These are phyloP conservation scores for Apotomis capreana DNA, from an alignment of 2,888 invertebrate genomes.

Conservation along the genomic window DNA sequence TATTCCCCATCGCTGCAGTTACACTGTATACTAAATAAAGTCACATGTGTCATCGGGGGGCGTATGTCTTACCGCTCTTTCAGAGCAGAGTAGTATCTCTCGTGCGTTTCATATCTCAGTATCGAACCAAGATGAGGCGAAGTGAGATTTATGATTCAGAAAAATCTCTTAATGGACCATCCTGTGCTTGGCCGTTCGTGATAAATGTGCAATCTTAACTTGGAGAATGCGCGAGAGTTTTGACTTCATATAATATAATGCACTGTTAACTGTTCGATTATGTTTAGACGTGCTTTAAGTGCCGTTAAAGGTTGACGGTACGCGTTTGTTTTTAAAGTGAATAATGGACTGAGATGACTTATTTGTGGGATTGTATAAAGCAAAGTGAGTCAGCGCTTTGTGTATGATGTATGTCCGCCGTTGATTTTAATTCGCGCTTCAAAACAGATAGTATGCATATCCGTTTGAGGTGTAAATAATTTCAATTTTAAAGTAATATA, in stretches of 20 bases:
- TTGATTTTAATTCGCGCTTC: constrained; percentile 19
- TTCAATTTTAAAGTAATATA: too few relatives aligned
- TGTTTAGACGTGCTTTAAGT: constrained; percentile 48
- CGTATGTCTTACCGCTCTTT: constrained; percentile 30
- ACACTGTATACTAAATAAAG: constrained; percentile 20
- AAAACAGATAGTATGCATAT: too few relatives aligned
- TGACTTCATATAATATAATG: constrained; percentile 77
- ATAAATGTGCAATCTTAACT: constrained; percentile 83
- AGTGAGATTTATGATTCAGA: constrained; percentile 82
- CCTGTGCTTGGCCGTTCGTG: constrained; percentile 75
- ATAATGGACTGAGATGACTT: constrained; percentile 36
- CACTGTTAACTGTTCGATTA: constrained; percentile 68
- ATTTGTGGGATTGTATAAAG: constrained; percentile 32
- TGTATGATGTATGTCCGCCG: constrained; percentile 13
- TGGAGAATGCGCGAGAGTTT: constrained; percentile 80
- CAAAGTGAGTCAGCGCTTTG: constrained; percentile 31
- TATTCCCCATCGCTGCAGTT: constrained; percentile 39
- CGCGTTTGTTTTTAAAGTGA: constrained; percentile 37
- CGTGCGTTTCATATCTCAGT: constrained; percentile 73
- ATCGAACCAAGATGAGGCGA: constrained; percentile 78
- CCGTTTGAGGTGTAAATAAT: too few relatives aligned
- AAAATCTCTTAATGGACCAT: constrained; percentile 82
- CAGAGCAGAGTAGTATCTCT: constrained; percentile 45
- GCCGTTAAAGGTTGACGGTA: constrained; percentile 36
- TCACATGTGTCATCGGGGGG: constrained; percentile 2